Conservation (phyloP, 2,888 invertebrate genomes). For the Pecten maximus region DNA sequence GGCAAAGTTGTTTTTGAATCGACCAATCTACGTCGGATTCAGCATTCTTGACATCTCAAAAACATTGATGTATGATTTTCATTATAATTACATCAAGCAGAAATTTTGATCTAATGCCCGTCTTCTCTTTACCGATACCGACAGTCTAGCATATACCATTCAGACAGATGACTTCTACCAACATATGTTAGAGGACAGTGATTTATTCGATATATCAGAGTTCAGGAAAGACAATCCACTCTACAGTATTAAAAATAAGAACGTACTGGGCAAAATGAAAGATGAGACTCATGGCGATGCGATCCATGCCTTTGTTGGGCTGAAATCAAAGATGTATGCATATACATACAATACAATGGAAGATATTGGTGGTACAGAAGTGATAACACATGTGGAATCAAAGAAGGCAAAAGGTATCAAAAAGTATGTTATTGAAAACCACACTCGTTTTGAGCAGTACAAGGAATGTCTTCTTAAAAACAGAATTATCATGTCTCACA, state of each 20-base stretch:
- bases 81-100: slow-evolving; percentile 37
- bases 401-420: not conserved
- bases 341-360: too few relatives aligned
- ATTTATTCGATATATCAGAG: too few relatives aligned
- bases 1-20: not conserved
- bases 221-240: too few relatives aligned
- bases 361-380: too few relatives aligned
- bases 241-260: too few relatives aligned
- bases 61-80: slow-evolving; percentile 36
- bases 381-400: not conserved
- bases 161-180: not conserved
- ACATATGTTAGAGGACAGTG: too few relatives aligned
- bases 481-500: not conserved
- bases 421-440: not conserved
- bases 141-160: slow-evolving; percentile 26
- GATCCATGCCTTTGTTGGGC: too few relatives aligned
- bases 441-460: not conserved
- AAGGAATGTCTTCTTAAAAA: too few relatives aligned
- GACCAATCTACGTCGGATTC: not conserved
- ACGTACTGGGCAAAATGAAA: too few relatives aligned
- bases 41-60: slow-evolving; percentile 36
- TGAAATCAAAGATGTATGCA: too few relatives aligned
- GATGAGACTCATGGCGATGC: too few relatives aligned
- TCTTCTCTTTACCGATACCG: slow-evolving; percentile 41
- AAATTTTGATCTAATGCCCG: slow-evolving; percentile 23